Base-by-base conservation (phyloP, 35 echinoderm and acorn worm genomes). In the Chiridota heheva region DNA sequence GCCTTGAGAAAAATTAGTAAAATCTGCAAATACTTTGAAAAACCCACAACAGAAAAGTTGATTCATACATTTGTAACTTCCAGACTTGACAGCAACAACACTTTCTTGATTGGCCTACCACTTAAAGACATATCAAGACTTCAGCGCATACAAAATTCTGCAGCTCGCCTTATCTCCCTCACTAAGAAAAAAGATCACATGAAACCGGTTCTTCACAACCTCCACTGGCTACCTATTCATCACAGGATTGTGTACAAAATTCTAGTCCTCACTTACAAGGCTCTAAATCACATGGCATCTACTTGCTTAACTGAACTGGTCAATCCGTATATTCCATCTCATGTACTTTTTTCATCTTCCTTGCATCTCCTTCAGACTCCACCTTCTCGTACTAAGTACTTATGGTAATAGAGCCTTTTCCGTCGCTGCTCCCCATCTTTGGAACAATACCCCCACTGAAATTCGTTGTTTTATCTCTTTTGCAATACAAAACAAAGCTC, bases 31-130 rank as follows among this genome's bases (percentile, higher is more conserved):
- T 79, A 51, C 37, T n/a, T 79, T 13, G 42, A 56, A 6, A 31
- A 37, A 24, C 34, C 58, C 20, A 57, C 75, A 31, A 22, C 75
- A 10, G 75, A 37, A 45, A 49, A 79, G 43, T 20, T 79, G 15
- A 49, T 79, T 45, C 75, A 79, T 49, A 37, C 34, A 79, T 79
- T 79, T 36, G 34, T 40, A 1, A 79, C 75, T 17, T 79, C 57
- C 27, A 25, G 34, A 22, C 51, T 60, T 44, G 16, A 61, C 42
- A 55, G 42, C 36, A 38, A 57, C 38, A 74, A 79, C 38, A 60
- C 57, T 51, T n/a, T 79, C 26, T 61, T 60, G 30, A n/a, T 51
- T 2, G 71, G 44, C 22, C 13, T 61, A 20, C 55, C 75, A 35
- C 51, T 60, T 20, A 32, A 18, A n/a, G 38, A 35, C 6, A 61